phyloP scores from a whole-genome alignment of 1,140 invertebrate genomes.

The Drosophila repletoides region DNA sequence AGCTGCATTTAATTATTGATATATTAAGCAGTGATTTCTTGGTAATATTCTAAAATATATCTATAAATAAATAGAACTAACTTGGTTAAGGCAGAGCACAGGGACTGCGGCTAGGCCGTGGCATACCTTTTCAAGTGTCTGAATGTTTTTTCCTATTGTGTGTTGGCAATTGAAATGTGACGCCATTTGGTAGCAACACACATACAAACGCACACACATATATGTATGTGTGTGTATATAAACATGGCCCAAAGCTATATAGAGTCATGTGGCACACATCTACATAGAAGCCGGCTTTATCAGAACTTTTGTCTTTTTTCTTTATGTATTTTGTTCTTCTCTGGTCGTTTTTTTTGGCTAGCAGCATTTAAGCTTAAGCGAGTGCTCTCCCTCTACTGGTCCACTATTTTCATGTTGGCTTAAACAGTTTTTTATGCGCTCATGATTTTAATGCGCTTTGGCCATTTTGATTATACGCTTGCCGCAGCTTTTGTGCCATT shows the following conservation, averaged over 20 bases:
- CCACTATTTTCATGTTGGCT: slow-evolving; percentile 50
- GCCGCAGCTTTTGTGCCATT: slow-evolving; percentile 33
- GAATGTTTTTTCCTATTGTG: neutral
- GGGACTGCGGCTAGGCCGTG: neutral
- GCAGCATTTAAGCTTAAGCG: slow-evolving; percentile 60
- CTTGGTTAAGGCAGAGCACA: no score
- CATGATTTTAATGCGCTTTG: slow-evolving; percentile 73
- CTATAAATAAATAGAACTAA: no score
- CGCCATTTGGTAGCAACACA: slow-evolving; percentile 59
- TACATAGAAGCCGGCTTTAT: slow-evolving; percentile 8
- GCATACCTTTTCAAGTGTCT: neutral
- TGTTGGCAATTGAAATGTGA: slow-evolving; percentile 67
- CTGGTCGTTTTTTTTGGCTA: slow-evolving; percentile 35
- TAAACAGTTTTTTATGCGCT: slow-evolving; percentile 70
- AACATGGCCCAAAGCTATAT: neutral
- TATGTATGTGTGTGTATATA: no score
- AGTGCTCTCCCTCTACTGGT: slow-evolving; percentile 11
- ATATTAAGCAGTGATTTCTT: no score
- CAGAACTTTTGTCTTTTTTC: neutral
- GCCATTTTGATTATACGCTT: slow-evolving; percentile 59
- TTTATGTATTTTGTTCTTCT: neutral
- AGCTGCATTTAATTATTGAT: no score
- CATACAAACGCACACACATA: slow-evolving; percentile 29
- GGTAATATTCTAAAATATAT: no score
- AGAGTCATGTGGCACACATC: neutral